These are phyloP conservation scores for Crypturellus tataupa DNA, from an alignment of 2,797 vertebrate species.

Conservation along the genomic window DNA sequence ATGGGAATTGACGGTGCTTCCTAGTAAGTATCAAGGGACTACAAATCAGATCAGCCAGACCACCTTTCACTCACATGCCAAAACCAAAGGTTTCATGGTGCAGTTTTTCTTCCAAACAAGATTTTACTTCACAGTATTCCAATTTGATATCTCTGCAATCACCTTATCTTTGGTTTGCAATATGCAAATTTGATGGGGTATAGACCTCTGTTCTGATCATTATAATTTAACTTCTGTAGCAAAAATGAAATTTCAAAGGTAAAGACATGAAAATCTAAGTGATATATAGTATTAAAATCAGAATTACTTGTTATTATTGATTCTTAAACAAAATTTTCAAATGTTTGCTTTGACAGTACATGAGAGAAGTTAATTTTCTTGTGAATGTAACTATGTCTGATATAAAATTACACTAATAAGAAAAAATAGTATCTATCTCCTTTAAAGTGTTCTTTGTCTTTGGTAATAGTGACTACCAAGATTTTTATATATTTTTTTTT, in stretches of 20 bases:
- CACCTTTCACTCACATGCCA: slow-evolving; percentile 22
- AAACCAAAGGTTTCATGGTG: slow-evolving; percentile 53
- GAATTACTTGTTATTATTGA: not conserved
- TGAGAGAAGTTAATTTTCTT: not conserved
- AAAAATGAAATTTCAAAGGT: not conserved
- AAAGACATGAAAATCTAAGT: not conserved
- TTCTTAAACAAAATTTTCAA: not conserved
- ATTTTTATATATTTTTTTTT: not conserved
- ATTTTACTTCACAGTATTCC: slow-evolving; percentile 33
- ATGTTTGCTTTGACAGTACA: not conserved
- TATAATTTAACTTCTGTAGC: not conserved
- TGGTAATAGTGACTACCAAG: not conserved
- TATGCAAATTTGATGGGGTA: not conserved
- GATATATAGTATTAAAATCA: not conserved
- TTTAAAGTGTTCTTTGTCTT: not conserved
- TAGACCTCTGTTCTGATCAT: not conserved
- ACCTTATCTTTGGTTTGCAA: not conserved
- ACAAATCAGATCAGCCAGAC: not conserved
- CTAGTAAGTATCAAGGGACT: not conserved
- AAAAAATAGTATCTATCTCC: not conserved
- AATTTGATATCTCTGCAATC: slow-evolving; percentile 55
- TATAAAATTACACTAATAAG: not conserved
- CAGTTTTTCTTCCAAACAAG: slow-evolving; percentile 47
- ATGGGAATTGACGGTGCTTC: not conserved
- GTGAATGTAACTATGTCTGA: not conserved